Evolutionary conservation across 2,797 vertebrate species (phyloP), one percentile per base, ranked within the genome.

Genomic region (Gymnoscopelus microlampas): DNA sequence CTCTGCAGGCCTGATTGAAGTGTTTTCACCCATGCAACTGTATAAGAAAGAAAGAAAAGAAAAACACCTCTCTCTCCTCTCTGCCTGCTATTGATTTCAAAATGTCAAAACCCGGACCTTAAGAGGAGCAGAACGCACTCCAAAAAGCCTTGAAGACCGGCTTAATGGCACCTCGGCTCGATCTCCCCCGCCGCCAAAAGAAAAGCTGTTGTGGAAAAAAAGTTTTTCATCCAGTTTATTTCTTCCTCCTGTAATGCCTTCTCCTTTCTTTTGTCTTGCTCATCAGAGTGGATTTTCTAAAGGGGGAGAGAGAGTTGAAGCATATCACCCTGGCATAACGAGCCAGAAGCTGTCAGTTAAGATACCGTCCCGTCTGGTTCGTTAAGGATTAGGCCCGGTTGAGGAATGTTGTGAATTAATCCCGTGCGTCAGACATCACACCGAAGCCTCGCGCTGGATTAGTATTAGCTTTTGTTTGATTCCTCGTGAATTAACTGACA

Each of bases 81-180:
- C 89, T 89, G 86, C 89, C 80, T 91, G 51, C 67, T 93, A 93
- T 93, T 92, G 93, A 94, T 94, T 93, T 92, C 73, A 79, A 85
- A 89, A 88, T 91, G 91, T 93, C 92, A 92, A 92, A 93, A 88
- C 89, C 78, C 88, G 80, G 92, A 90, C 88, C 85, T 88, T 90
- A 87, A 89, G 81, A 89, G 82, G 32, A 85, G 87, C 79, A 79
- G 85, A 89, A 89, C 80, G 74, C 81, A 86, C 88, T 92, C 88
- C 78, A 79, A 89, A 92, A 90, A 79, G 87, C 89, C 19, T 90
- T 85, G 68, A 61, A 87, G 88, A 89, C 29, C 57, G 85, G 76
- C 80, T 87, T 92, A 85, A 91, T 91, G 89, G 89, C 87, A 70
- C 62, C 59, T 67, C 68, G 77, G 29, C 59, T 67, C 68, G 77